These are phyloP conservation scores for Agrilus cyanescens DNA, from an alignment of 2,888 invertebrate species.

Conservation along the genomic window DNA sequence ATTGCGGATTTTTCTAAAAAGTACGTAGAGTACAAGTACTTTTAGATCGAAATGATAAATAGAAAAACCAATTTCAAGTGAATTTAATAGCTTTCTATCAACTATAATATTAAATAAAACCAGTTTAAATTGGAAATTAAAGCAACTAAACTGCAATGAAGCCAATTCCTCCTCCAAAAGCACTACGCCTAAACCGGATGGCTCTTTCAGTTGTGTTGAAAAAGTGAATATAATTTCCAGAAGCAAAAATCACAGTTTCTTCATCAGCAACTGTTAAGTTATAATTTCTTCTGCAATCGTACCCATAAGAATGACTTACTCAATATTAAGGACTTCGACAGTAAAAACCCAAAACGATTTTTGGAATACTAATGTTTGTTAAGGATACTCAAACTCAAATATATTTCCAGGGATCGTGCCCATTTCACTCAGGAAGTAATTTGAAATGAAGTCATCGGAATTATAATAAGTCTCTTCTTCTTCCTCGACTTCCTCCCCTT, in stretches of 20 bases:
- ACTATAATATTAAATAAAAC: neutral
- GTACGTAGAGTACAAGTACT: neutral
- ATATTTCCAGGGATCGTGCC: slow-evolving; percentile 46
- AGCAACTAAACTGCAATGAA: slow-evolving; percentile 49
- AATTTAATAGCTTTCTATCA: neutral
- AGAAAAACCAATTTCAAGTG: neutral
- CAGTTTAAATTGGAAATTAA: neutral
- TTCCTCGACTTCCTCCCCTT: slow-evolving; percentile 11
- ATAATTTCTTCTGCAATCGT: slow-evolving; percentile 68
- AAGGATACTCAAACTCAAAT: slow-evolving; percentile 60
- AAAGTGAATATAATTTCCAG: slow-evolving; percentile 73
- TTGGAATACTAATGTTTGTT: slow-evolving; percentile 10
- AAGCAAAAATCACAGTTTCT: slow-evolving; percentile 61
- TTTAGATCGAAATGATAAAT: slow-evolving; percentile 3
- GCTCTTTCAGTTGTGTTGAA: slow-evolving; percentile 54
- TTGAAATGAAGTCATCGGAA: slow-evolving; percentile 44
- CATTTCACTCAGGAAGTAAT: slow-evolving; percentile 39
- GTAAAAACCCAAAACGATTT: slow-evolving; percentile 4
- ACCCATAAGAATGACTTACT: slow-evolving; percentile 71
- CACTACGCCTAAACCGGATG: slow-evolving; percentile 59
- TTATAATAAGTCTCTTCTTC: slow-evolving; percentile 23
- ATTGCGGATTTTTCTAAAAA: slow-evolving; percentile 47
- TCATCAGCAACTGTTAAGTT: slow-evolving; percentile 70
- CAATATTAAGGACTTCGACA: slow-evolving; percentile 5
- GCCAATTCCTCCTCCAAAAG: slow-evolving; percentile 71